These are phyloP conservation scores for Scaptomyza pallida DNA, from an alignment of 1,140 invertebrate species.

Conservation along the genomic window DNA sequence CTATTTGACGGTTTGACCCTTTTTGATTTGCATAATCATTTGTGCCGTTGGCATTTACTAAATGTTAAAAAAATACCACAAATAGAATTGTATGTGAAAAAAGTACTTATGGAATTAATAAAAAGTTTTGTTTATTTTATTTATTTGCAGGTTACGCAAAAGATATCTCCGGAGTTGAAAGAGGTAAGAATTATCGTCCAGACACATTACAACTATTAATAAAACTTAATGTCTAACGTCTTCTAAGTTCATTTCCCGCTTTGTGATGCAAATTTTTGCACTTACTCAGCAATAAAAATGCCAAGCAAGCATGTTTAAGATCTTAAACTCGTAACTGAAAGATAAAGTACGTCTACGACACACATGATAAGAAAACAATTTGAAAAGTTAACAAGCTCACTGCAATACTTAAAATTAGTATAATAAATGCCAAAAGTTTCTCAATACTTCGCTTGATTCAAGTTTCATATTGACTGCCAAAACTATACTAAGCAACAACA, in stretches of 20 bases:
- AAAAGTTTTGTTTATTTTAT: conserved; percentile 28
- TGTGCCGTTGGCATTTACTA: conserved; percentile 27
- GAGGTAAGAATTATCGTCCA: conserved; percentile 64
- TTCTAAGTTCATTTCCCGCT: background rate
- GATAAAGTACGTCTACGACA: conserved; percentile 12
- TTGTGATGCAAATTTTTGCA: too few species aligned
- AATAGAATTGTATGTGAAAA: conserved; percentile 15
- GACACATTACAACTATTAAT: background rate
- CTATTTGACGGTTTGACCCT: conserved; percentile 9
- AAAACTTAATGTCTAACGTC: conserved; percentile 24
- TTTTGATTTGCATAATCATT: conserved; percentile 47
- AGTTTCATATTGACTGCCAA: background rate
- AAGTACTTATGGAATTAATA: conserved; percentile 42
- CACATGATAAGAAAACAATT: background rate
- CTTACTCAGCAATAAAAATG: conserved; percentile 19
- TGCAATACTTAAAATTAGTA: background rate
- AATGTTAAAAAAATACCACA: conserved; percentile 51
- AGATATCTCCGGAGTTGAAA: conserved; percentile 84
- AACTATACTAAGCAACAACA: conserved; percentile 16
- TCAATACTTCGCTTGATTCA: conserved; percentile 14
- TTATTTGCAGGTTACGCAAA: conserved; percentile 82
- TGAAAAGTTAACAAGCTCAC: background rate
- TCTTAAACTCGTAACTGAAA: conserved; percentile 14
- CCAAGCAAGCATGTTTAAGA: conserved; percentile 20
- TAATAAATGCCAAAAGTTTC: conserved; percentile 9